Base-by-base conservation (phyloP, 2,797 vertebrate species). In the Uromys caudimaculatus region DNA sequence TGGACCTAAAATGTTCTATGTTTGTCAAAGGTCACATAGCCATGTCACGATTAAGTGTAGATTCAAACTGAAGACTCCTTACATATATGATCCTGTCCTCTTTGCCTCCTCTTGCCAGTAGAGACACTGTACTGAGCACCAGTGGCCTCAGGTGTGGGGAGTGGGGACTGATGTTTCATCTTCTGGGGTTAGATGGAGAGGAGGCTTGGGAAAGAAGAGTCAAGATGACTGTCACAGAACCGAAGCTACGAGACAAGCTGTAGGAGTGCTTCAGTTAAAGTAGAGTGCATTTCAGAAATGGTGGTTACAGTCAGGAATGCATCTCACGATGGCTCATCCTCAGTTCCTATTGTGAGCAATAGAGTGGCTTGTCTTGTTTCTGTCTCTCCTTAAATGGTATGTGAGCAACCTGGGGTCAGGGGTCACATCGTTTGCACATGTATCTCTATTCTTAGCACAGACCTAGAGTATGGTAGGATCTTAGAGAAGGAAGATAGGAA, bases 31-130 rank as follows among this genome's bases (percentile, higher is more conserved):
- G 27, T 79, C 86, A 58, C 41, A 4, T 41, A 6, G 23, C 35
- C 69, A 11, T 62, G 32, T 64, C 44, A 35, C 60, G 64, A n/a
- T 38, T 58, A 41, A 76, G 23, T 47, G 35, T 41, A 83, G 56
- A 87, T 54, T 89, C 69, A 89, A 94, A 77, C 35, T 44, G 11
- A 85, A 71, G 52, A 77, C 92, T 89, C 76, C 83, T 76, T 75
- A 64, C 16, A 38, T 2, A 91, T n/a, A 29, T 58, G 32, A 79
- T 89, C 32, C 73, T 71, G 9, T 10, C 52, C 47, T 41, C 23
- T 88, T 47, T 35, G 44, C 11, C 32, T 67, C 69, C 32, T 93
- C 67, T 54, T 54, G 35, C 58, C 35, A 77, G 27, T 88, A 56
- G 84, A 92, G 23, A 9, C 23, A 52, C 29, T 69, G 60, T 62